A percentile compares a stretch with the other conserved stretches of the same genome.
Conservation (phyloP, 1,140 invertebrate genomes). For the Polypedilum pembai region DNA sequence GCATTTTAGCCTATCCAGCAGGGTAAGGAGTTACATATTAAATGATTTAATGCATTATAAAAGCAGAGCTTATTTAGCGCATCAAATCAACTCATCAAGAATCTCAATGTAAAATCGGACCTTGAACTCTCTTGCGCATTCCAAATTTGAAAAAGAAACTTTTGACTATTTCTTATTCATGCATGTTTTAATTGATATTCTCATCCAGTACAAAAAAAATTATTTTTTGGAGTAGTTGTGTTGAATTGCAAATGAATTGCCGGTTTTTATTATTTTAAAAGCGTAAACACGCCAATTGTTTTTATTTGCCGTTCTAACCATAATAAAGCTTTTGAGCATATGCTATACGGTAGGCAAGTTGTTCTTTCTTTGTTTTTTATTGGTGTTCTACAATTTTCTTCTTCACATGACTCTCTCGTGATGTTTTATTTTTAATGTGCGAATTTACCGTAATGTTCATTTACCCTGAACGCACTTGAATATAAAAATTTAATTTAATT, state of each 20-base stretch:
- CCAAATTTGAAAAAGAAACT: neutral
- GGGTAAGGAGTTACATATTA: conserved; percentile 61
- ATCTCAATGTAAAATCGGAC: neutral
- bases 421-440: neutral
- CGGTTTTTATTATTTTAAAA: neutral
- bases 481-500: neutral
- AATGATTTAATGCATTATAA: neutral
- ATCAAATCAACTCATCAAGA: too few species aligned
- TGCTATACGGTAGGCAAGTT: too few species aligned
- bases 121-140: neutral
- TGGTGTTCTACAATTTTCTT: too few species aligned
- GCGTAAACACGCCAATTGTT: conserved; percentile 4
- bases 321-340: too few species aligned
- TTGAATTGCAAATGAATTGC: conserved; percentile 18
- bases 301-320: neutral
- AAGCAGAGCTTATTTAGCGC: too few species aligned
- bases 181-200: neutral
- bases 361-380: too few species aligned
- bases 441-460: conserved; percentile 11
- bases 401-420: too few species aligned
- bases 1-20: conserved; percentile 87
- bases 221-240: neutral
- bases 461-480: neutral
- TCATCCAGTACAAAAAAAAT: neutral
- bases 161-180: neutral